A percentile compares a stretch with the other conserved stretches of the same genome.
Conservation (phyloP, 2,113 vertebrate genomes). For the Oreotrochilus melanogaster region DNA sequence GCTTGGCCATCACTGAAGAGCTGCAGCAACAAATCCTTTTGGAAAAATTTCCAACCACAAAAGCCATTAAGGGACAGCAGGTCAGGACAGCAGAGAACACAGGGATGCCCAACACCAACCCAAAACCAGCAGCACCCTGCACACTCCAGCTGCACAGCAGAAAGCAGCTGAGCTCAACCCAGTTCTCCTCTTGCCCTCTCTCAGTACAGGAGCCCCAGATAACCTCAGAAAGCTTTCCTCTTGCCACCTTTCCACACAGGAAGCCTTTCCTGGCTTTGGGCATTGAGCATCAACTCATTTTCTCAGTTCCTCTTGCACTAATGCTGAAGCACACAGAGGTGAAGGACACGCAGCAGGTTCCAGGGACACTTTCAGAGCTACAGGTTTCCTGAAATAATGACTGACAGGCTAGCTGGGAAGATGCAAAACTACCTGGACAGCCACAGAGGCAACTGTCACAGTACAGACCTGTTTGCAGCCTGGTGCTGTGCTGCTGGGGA, state of each 20-base stretch:
- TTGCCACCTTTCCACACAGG: accelerated
- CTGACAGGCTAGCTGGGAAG: neutral
- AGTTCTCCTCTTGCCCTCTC: neutral
- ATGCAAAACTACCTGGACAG: accelerated
- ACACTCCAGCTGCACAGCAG: neutral
- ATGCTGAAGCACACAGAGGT: accelerated
- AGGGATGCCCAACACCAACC: accelerated
- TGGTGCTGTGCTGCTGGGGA: neutral
- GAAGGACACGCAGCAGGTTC: accelerated
- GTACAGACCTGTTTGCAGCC: neutral
- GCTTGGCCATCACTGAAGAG: neutral
- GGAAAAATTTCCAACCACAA: neutral
- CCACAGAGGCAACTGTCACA: neutral
- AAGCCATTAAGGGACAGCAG: neutral
- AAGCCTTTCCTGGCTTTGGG: neutral
- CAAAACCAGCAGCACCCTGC: neutral
- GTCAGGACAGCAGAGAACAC: neutral
- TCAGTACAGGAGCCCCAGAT: neutral
- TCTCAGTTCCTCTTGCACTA: accelerated
- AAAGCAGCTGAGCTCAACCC: neutral
- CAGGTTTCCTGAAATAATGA: neutral
- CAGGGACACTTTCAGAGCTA: neutral
- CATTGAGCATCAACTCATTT: neutral
- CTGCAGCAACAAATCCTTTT: neutral
- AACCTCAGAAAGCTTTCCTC: neutral